Evolutionary conservation across 2,797 vertebrate genomes (phyloP).

Genomic region (Falco cherrug): DNA sequence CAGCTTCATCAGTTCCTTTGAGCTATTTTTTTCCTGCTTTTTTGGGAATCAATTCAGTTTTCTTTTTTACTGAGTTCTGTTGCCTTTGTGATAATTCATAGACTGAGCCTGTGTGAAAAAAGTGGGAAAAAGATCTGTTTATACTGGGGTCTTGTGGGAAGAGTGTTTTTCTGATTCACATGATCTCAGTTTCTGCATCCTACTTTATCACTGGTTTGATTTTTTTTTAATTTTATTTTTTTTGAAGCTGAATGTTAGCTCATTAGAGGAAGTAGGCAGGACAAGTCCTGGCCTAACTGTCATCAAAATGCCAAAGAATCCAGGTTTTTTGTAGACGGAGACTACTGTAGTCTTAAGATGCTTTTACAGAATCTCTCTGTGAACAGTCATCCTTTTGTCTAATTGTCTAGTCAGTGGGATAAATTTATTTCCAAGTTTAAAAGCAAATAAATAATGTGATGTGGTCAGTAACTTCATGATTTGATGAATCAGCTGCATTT

Average conservation of each 20-base stretch:
- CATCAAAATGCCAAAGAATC: not conserved
- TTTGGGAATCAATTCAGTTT: not conserved
- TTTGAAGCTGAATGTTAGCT: not conserved
- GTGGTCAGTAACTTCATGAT: not conserved
- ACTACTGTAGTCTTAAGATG: not conserved
- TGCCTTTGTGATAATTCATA: not conserved
- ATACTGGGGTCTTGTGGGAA: not conserved
- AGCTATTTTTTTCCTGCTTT: not conserved
- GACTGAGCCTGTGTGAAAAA: not conserved
- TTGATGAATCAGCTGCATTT: not conserved
- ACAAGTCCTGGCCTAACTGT: not conserved
- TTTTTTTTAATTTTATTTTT: not conserved
- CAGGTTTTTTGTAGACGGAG: not conserved
- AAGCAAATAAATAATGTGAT: not conserved
- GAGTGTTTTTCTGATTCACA: rapidly evolving
- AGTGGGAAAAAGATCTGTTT: not conserved
- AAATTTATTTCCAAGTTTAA: not conserved
- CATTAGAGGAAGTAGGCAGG: not conserved
- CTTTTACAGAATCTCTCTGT: not conserved
- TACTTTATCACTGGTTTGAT: not conserved
- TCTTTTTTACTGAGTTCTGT: not conserved
- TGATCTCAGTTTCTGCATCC: not conserved
- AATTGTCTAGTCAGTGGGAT: not conserved
- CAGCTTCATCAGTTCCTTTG: not conserved
- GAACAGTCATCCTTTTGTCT: not conserved